Evolutionary conservation across 2,797 vertebrate species (phyloP).

Genomic region (Dicrostonyx torquatus): DNA sequence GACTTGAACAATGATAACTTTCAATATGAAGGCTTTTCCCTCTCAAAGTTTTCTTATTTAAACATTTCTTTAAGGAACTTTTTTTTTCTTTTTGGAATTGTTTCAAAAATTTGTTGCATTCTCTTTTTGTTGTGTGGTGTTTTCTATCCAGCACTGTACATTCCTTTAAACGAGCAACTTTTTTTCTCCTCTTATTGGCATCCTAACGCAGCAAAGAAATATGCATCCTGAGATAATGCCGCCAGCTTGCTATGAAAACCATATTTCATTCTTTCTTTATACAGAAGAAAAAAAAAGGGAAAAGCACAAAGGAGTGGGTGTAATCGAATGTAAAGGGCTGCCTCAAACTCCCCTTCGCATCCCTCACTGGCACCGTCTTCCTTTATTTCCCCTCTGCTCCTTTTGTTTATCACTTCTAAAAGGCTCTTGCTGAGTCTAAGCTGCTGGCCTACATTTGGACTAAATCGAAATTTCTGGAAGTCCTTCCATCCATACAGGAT

Average conservation of each 20-base stretch:
- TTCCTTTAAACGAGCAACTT: slow-evolving; percentile 78
- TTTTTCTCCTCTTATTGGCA: slow-evolving; percentile 73
- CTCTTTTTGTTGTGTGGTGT: slow-evolving; percentile 74
- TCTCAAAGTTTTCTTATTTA: slow-evolving; percentile 54
- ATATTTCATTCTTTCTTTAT: slow-evolving; percentile 81
- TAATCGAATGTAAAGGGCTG: slow-evolving; percentile 74
- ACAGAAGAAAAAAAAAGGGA: slow-evolving; percentile 55
- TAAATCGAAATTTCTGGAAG: slow-evolving; percentile 81
- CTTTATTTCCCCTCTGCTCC: slow-evolving; percentile 65
- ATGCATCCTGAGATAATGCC: slow-evolving; percentile 78
- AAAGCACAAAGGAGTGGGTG: slow-evolving; percentile 77
- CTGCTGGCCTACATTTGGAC: slow-evolving; percentile 73
- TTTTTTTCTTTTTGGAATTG: slow-evolving; percentile 73
- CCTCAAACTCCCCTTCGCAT: slow-evolving; percentile 69
- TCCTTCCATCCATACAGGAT: slow-evolving; percentile 53
- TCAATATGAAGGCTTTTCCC: slow-evolving; percentile 60
- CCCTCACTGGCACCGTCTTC: slow-evolving; percentile 68
- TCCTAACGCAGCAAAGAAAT: slow-evolving; percentile 82
- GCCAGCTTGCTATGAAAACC: slow-evolving; percentile 79
- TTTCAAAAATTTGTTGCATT: slow-evolving; percentile 77
- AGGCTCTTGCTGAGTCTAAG: slow-evolving; percentile 76
- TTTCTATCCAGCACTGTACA: slow-evolving; percentile 73
- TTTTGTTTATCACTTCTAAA: slow-evolving; percentile 83
- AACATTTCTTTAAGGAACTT: slow-evolving; percentile 75
- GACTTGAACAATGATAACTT: slow-evolving; percentile 55